Evolutionary conservation across 2,888 invertebrate species (phyloP).

Genomic region (Pristionchus fissidentatus): DNA sequence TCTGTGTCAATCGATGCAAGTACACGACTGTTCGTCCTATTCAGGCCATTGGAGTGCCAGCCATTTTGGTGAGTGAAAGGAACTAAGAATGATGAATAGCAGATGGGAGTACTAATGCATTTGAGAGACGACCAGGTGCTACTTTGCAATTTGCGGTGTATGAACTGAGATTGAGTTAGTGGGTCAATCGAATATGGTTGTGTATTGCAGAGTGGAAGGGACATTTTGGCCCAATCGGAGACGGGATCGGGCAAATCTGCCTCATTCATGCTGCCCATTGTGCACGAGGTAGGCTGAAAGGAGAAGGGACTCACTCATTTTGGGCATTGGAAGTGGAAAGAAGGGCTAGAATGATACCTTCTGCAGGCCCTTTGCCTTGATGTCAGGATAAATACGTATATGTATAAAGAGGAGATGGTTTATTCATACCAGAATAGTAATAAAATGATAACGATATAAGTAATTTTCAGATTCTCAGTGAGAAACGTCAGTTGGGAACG

Average conservation of each 20-base stretch:
- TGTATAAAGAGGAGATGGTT: neutral
- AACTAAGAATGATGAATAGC: too few relatives aligned
- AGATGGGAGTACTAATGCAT: too few relatives aligned
- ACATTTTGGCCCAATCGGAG: constrained; percentile 97
- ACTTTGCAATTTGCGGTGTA: too few relatives aligned
- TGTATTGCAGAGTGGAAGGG: constrained; percentile 80
- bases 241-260: constrained; percentile 99
- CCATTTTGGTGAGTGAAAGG: constrained; percentile 19
- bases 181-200: neutral
- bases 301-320: too few relatives aligned
- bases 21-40: constrained; percentile 43
- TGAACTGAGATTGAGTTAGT: too few relatives aligned
- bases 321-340: too few relatives aligned
- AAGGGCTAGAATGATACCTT: too few relatives aligned
- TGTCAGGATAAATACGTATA: too few relatives aligned
- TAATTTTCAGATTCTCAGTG: neutral
- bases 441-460: neutral
- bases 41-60: constrained; percentile 28
- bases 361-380: neutral
- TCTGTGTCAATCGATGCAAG: constrained; percentile 48
- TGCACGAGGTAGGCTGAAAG: constrained; percentile 81
- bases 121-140: too few relatives aligned
- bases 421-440: neutral
- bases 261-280: constrained; percentile 91
- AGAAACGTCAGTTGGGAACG: neutral